Conservation (phyloP, 2,888 invertebrate genomes). For the Drosophila picticornis region DNA sequence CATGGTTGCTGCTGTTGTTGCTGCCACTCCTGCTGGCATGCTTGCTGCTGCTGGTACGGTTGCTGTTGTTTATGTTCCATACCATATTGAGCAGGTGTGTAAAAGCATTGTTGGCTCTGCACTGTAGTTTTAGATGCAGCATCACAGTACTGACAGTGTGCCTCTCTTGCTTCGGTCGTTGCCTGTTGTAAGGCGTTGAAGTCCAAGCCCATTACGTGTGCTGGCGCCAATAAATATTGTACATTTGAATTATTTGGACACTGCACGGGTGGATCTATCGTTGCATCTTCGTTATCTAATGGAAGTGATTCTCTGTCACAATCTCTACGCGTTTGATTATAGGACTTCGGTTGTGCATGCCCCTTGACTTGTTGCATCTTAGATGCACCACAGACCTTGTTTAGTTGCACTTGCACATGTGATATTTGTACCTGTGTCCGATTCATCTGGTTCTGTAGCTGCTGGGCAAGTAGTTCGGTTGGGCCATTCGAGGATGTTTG, state of each 20-base stretch:
- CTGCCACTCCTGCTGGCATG: conserved; percentile 3
- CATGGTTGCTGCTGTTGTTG: not conserved
- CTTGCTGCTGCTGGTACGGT: not conserved
- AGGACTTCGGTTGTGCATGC: not conserved
- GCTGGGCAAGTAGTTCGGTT: conserved; percentile 60
- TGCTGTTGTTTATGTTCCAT: not conserved
- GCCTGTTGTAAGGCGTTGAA: not conserved
- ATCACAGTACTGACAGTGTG: not conserved
- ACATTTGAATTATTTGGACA: not conserved
- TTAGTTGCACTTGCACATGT: conserved; percentile 55
- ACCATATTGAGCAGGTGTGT: not conserved
- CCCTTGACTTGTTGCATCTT: conserved; percentile 10
- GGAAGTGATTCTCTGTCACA: not conserved
- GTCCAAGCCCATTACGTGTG: conserved; percentile 1
- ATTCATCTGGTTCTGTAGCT: conserved; percentile 60
- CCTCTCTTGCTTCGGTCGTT: not conserved
- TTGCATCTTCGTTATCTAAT: not conserved
- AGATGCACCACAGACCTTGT: conserved; percentile 27
- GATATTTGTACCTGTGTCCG: conserved; percentile 63
- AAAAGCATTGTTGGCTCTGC: not conserved
- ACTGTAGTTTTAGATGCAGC: not conserved
- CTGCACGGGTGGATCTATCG: not conserved
- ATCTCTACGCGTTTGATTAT: not conserved
- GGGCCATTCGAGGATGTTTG: conserved; percentile 22
- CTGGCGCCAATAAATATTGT: not conserved